Evolutionary conservation across 1,140 invertebrate species (phyloP).

Genomic region (Drosophila busckii): DNA sequence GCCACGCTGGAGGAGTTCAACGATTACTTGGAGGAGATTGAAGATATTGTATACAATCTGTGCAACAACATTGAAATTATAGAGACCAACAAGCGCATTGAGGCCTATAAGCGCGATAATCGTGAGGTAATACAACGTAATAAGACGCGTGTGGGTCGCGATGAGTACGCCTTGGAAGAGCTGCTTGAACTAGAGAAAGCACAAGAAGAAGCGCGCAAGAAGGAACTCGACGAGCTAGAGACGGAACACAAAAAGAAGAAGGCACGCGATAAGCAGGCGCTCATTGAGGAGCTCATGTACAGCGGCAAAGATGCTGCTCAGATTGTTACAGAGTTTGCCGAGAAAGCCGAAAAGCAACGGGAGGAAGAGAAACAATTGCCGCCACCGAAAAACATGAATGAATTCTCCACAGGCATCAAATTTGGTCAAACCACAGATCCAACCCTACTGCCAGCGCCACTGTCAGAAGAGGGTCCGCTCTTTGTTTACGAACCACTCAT

Average conservation of each 20-base stretch:
- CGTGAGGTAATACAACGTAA: slow-evolving; percentile 94
- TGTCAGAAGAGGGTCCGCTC: slow-evolving; percentile 86
- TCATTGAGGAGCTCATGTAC: slow-evolving; percentile 97
- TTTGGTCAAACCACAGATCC: slow-evolving; percentile 82
- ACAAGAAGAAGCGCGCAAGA: slow-evolving; percentile 83
- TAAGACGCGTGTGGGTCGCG: slow-evolving; percentile 84
- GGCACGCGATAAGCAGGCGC: slow-evolving; percentile 90
- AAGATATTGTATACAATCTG: slow-evolving; percentile 94
- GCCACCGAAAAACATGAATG: slow-evolving; percentile 79
- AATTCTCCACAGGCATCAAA: slow-evolving; percentile 91
- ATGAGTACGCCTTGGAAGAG: slow-evolving; percentile 87
- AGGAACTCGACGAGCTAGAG: slow-evolving; percentile 82
- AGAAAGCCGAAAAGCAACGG: slow-evolving; percentile 83
- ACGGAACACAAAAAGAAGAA: slow-evolving; percentile 89
- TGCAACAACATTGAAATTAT: slow-evolving; percentile 94
- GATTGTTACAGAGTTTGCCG: slow-evolving; percentile 91
- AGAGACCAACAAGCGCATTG: slow-evolving; percentile 93
- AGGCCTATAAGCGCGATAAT: slow-evolving; percentile 96
- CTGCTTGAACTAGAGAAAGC: slow-evolving; percentile 91
- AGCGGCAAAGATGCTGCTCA: slow-evolving; percentile 92
- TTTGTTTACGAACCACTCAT: slow-evolving; percentile 84
- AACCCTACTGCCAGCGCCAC: slow-evolving; percentile 83
- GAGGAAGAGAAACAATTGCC: slow-evolving; percentile 84
- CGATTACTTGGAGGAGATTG: slow-evolving; percentile 95
- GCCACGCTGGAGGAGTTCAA: slow-evolving; percentile 89